Evolutionary conservation across 2,113 vertebrate genomes (phyloP), one percentile per base, ranked within the genome.

Genomic region (Mus pahari): DNA sequence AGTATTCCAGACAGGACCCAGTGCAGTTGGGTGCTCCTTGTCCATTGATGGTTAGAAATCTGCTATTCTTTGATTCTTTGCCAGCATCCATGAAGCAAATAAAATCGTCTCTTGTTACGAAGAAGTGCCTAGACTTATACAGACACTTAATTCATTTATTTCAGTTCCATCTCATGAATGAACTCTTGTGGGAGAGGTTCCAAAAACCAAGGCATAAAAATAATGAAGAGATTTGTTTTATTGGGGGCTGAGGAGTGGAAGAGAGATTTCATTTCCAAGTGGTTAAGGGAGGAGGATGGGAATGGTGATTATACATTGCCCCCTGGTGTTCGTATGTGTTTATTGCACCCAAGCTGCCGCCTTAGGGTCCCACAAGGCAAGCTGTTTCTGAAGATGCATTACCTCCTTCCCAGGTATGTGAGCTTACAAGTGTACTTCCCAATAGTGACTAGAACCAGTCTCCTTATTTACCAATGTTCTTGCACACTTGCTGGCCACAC

Each of bases 291-390:
- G 39, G 31, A 3, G 3, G 5, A 2, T 55, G 20, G 73, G 55
- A 90, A 66, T 14, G 5, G 68, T 53, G 79, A 81, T 91, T 95
- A 64, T 89, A 64, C 42, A 92, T 19, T 42, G 95, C 92, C 97
- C 92, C 94, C 97, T 97, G 31, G 90, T 92, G 97, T 62, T 90
- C 22, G 0, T 0, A 0, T 0, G 10, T 1, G 0, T 7, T 55
- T 36, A 96, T 66, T 97, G 90, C 95, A 90, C 6, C 0, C 11
- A 60, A 36, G 39, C 82, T 77, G 36, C 20, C 3, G 75, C 12
- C 5, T 0, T 28, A 89, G 60, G 28, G 7, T 58, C 6, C 26
- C 5, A 26, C 12, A 9, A 16, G 1, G 11, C 33, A 24, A 26
- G 31, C 22, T n/a, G 31, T 14, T 20, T 45, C 20, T 22, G 16